Evolutionary conservation across 2,113 vertebrate genomes (phyloP).

Genomic region (Amphilophus citrinellus): DNA sequence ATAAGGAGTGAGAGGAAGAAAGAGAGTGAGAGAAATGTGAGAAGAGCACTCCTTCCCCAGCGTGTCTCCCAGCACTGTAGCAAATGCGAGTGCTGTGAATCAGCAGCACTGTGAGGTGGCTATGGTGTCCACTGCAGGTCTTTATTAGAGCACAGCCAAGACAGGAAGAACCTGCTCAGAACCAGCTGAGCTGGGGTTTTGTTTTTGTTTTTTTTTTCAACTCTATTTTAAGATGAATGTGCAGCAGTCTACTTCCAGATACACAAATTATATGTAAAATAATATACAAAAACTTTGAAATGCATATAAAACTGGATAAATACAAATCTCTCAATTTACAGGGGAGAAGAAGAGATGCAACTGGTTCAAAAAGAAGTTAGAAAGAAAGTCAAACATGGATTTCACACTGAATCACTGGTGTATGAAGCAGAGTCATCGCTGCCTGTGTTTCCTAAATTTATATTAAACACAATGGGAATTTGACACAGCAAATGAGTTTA

Average conservation of each 20-base stretch:
- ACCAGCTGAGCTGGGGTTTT: not conserved
- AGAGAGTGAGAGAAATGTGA: constrained; percentile 67
- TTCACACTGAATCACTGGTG: not conserved
- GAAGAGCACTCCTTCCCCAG: constrained; percentile 8
- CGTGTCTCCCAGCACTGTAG: constrained; percentile 1
- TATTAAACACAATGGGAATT: not conserved
- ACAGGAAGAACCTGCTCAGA: constrained; percentile 6
- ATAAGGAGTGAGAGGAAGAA: constrained; percentile 84
- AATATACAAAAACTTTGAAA: not conserved
- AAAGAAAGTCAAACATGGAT: not conserved
- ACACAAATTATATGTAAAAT: not conserved
- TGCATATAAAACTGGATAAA: constrained; percentile 12
- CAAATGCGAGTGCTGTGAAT: constrained; percentile 31
- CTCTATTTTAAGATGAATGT: not conserved
- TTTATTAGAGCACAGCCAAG: constrained; percentile 33
- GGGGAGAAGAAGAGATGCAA: not conserved
- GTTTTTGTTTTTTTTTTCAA: not conserved
- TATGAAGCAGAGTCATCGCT: not conserved
- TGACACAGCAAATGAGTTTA: not conserved
- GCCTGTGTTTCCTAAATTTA: not conserved
- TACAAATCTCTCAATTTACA: not conserved
- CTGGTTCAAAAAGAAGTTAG: not conserved
- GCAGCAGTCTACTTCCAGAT: not conserved
- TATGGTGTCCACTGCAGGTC: constrained; percentile 32
- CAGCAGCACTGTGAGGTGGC: constrained; percentile 26